These are phyloP conservation scores for Fragariocoptes setiger DNA, from an alignment of 1,140 invertebrate genomes.

Conservation along the genomic window DNA sequence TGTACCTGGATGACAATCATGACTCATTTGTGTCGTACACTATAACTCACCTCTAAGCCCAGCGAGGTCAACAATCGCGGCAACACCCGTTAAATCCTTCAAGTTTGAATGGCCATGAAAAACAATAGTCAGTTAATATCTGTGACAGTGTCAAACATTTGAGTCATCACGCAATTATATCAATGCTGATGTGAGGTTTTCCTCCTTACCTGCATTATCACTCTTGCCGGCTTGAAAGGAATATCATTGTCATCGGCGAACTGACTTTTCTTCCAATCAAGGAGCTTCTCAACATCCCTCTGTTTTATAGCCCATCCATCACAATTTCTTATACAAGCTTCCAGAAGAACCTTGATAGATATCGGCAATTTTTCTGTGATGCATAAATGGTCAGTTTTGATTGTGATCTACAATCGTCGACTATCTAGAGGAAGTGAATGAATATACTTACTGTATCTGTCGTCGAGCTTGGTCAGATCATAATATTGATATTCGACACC, in stretches of 20 bases:
- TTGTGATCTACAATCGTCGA: not conserved
- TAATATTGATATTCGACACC: slow-evolving; percentile 37
- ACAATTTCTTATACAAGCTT: slow-evolving; percentile 78
- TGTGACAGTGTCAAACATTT: too few species aligned
- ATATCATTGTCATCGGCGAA: slow-evolving; percentile 42
- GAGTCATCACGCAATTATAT: not conserved
- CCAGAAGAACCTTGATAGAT: slow-evolving; percentile 65
- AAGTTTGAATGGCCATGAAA: too few species aligned
- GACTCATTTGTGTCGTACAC: not conserved
- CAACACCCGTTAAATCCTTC: slow-evolving; percentile 32
- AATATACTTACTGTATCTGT: slow-evolving; percentile 36
- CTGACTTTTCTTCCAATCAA: slow-evolving; percentile 60
- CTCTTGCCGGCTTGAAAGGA: slow-evolving; percentile 72
- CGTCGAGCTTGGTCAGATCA: slow-evolving; percentile 30
- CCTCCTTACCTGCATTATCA: slow-evolving; percentile 46
- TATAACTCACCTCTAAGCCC: not conserved
- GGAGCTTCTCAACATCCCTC: slow-evolving; percentile 55
- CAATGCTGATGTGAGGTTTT: not conserved
- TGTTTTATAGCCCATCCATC: slow-evolving; percentile 61
- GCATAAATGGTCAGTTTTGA: not conserved
- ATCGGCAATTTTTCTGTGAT: slow-evolving; percentile 32
- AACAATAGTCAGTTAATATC: too few species aligned
- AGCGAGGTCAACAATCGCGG: slow-evolving; percentile 90
- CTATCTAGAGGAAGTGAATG: not conserved
- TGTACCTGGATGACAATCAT: not conserved